These are phyloP conservation scores for Pomacea canaliculata DNA, from an alignment of 2,888 invertebrate species.

Conservation along the genomic window DNA sequence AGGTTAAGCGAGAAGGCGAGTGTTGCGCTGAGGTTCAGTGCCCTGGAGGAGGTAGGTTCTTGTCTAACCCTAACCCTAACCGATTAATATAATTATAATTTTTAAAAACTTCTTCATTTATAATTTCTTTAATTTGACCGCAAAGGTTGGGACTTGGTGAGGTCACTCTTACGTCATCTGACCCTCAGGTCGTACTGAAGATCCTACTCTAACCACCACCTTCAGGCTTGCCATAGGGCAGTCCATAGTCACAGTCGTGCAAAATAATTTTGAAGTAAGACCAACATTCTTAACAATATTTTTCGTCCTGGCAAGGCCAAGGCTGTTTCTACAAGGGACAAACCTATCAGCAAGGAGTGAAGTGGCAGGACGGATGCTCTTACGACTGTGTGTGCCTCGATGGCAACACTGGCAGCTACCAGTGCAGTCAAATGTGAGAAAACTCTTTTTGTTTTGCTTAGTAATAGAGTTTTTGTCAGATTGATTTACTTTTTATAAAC, in stretches of 20 bases:
- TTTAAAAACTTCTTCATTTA: too few species aligned
- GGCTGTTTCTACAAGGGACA: conserved; percentile 19
- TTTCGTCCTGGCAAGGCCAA: background rate
- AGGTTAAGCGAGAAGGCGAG: conserved; percentile 45
- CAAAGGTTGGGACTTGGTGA: too few species aligned
- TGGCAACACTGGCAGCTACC: conserved; percentile 5
- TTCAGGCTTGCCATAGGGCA: too few species aligned
- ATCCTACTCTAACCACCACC: too few species aligned
- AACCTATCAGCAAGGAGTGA: conserved; percentile 15
- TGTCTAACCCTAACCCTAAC: background rate
- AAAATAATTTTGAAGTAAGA: too few species aligned
- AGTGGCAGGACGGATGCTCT: conserved; percentile 26
- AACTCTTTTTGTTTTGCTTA: background rate
- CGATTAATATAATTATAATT: too few species aligned
- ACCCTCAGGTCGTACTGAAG: too few species aligned
- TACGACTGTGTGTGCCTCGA: conserved; percentile 21
- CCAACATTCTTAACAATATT: too few species aligned
- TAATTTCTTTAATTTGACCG: too few species aligned
- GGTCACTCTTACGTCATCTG: too few species aligned
- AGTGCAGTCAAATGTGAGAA: conserved; percentile 1
- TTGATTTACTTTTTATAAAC: background rate
- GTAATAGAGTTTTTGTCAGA: background rate
- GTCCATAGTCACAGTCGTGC: too few species aligned
- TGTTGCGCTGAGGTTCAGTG: conserved; percentile 49
- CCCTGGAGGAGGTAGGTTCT: conserved; percentile 29